Conservation (phyloP, 2,797 vertebrate species). For the Crax fasciolata region DNA sequence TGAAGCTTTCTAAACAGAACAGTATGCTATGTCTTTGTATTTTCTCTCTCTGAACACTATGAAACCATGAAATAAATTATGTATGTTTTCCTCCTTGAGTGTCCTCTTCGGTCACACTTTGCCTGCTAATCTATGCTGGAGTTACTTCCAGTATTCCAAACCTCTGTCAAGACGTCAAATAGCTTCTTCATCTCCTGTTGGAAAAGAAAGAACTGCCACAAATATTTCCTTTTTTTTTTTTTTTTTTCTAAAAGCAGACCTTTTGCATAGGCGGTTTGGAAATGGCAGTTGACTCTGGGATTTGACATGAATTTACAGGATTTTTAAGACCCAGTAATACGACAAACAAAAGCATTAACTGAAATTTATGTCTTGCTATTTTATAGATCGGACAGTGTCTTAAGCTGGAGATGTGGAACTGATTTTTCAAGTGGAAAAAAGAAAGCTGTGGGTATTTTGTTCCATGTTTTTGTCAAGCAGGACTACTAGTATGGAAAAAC, state of each 20-base stretch:
- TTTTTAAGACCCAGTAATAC: slow-evolving; percentile 1
- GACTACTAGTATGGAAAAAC: neutral
- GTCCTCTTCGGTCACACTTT: neutral
- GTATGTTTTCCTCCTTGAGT: neutral
- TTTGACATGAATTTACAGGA: neutral
- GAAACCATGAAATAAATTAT: slow-evolving; percentile 15
- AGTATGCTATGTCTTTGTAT: neutral
- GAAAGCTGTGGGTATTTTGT: neutral
- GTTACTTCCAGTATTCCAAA: slow-evolving; percentile 2
- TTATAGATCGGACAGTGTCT: neutral
- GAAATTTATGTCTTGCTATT: neutral
- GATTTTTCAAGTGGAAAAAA: neutral
- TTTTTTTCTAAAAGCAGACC: neutral
- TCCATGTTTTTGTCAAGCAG: neutral
- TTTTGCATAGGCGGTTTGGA: neutral
- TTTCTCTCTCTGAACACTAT: neutral
- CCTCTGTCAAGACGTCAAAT: neutral
- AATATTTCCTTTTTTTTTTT: neutral
- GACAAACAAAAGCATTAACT: neutral
- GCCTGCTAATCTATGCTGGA: slow-evolving; percentile 8
- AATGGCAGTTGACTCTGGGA: neutral
- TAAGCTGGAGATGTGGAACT: rapidly evolving
- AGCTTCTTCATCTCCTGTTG: neutral
- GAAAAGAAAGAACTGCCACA: neutral
- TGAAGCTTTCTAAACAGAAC: neutral